phyloP scores from a whole-genome alignment of 2,888 invertebrate species.

The Prosopocoilus inquinatus region DNA sequence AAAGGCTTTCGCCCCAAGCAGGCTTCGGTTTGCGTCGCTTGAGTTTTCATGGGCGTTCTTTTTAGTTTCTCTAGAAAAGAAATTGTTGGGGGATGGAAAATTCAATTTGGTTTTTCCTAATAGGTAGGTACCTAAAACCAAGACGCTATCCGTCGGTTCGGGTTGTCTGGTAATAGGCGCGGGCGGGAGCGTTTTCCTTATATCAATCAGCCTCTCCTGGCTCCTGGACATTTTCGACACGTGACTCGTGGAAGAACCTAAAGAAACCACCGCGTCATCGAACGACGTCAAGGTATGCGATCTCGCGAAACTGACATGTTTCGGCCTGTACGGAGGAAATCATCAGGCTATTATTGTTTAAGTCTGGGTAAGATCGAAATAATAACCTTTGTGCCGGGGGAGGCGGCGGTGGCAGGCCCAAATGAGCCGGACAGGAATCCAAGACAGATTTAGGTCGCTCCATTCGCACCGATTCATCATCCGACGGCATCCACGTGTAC shows the following conservation, averaged over 20 bases:
- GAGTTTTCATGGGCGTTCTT: slow-evolving; percentile 84
- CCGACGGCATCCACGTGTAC: slow-evolving; percentile 77
- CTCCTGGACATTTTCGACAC: slow-evolving; percentile 55
- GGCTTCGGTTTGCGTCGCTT: slow-evolving; percentile 88
- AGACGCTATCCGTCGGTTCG: slow-evolving; percentile 55
- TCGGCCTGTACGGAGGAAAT: slow-evolving; percentile 59
- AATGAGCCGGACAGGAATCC: slow-evolving; percentile 37
- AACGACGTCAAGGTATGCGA: slow-evolving; percentile 85
- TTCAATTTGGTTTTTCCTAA: background rate
- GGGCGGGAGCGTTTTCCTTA: slow-evolving; percentile 59
- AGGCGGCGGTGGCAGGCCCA: slow-evolving; percentile 29
- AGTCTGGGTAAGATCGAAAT: background rate
- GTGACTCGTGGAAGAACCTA: slow-evolving; percentile 40
- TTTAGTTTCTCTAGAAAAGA: slow-evolving; percentile 71
- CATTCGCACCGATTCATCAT: slow-evolving; percentile 70
- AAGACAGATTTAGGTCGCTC: slow-evolving; percentile 62
- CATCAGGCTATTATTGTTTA: background rate
- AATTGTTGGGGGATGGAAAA: slow-evolving; percentile 1
- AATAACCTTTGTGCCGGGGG: slow-evolving; percentile 21
- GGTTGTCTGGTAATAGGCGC: slow-evolving; percentile 50
- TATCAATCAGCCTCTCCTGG: slow-evolving; percentile 74
- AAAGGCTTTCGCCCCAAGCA: slow-evolving; percentile 68
- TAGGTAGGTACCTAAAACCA: slow-evolving; percentile 56
- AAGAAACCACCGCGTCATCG: slow-evolving; percentile 63
- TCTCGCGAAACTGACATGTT: slow-evolving; percentile 88